Evolutionary conservation across 2,113 vertebrate genomes (phyloP).

Genomic region (Pseudorasbora parva): DNA sequence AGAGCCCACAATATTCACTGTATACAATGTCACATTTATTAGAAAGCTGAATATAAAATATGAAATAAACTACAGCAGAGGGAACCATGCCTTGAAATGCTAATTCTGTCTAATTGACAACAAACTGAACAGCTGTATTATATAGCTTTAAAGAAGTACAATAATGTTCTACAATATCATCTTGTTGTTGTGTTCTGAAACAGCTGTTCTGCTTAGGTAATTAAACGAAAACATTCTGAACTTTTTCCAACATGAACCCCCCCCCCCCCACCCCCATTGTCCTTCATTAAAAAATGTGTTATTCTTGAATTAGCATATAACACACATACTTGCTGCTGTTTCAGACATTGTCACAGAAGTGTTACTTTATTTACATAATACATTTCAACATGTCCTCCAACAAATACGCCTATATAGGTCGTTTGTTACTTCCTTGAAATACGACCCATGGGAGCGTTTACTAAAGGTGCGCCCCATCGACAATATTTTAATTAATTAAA

Average conservation of each 20-base stretch:
- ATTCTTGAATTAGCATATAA: slow-evolving; percentile 2
- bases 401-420: no score
- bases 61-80: no score
- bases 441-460: no score
- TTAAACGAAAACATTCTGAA: slow-evolving; percentile 5
- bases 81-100: not conserved
- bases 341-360: not conserved
- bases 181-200: not conserved
- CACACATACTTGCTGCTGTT: not conserved
- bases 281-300: not conserved
- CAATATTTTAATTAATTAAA: no score
- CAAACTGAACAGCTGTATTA: not conserved
- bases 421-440: no score
- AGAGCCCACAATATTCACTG: no score
- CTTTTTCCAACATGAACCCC: not conserved
- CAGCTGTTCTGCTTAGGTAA: not conserved
- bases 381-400: no score
- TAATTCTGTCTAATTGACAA: not conserved
- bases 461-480: no score
- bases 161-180: not conserved
- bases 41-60: no score
- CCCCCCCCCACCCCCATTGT: not conserved
- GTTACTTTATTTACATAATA: not conserved
- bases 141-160: not conserved
- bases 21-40: no score